phyloP scores from a whole-genome alignment of 2,797 vertebrate species.

The Mycteria americana region DNA sequence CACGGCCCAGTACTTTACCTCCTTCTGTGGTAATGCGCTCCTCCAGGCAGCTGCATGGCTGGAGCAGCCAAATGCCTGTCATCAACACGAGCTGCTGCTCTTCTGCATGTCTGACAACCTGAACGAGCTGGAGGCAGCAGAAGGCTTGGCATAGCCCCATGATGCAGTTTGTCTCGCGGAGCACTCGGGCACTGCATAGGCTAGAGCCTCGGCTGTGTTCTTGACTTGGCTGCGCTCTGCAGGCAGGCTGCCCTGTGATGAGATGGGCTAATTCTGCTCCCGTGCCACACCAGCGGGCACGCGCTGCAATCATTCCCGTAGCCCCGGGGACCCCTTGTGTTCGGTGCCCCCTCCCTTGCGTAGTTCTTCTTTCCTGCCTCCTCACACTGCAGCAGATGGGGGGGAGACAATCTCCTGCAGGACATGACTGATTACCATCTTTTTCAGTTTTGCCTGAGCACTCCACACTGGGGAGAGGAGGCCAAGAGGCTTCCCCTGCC shows the following conservation, averaged over 20 bases:
- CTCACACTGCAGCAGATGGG: background rate
- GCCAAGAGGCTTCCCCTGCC: background rate
- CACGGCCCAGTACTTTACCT: constrained; percentile 85
- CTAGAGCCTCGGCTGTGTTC: background rate
- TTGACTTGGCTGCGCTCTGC: too few relatives aligned
- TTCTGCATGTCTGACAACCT: background rate
- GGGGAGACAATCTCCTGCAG: background rate
- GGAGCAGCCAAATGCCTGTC: background rate
- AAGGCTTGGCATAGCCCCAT: background rate
- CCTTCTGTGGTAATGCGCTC: constrained; percentile 77
- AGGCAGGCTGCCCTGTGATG: background rate
- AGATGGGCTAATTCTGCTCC: background rate
- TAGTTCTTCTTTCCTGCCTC: background rate
- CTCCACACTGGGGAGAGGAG: background rate
- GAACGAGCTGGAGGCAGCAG: background rate
- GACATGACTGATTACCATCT: fast-evolving
- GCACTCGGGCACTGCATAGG: background rate
- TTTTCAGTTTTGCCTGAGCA: background rate
- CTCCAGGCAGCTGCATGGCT: background rate
- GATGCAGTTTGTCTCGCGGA: fast-evolving
- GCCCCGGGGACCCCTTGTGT: fast-evolving
- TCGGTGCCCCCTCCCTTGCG: background rate
- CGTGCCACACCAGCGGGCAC: fast-evolving
- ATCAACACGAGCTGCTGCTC: background rate
- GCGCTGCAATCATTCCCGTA: fast-evolving